Evolutionary conservation across 2,797 vertebrate genomes (phyloP).

Genomic region (Pseudotriccus pelzelni): DNA sequence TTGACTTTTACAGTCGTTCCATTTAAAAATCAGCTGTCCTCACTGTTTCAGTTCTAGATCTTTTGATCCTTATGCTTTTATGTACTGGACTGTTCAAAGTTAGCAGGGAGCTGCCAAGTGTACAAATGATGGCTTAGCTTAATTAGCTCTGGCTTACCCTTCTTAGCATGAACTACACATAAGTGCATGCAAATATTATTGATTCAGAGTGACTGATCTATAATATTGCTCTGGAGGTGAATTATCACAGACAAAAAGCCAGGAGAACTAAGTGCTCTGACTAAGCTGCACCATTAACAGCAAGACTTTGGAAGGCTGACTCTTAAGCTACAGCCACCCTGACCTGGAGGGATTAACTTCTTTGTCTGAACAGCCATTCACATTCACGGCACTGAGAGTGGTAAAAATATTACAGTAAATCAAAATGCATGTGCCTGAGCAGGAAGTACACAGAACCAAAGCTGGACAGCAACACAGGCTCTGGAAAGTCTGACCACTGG

Average conservation of each 20-base stretch:
- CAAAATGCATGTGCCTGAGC: background rate
- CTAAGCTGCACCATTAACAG: constrained; percentile 13
- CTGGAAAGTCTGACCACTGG: background rate
- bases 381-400: background rate
- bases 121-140: constrained; percentile 51
- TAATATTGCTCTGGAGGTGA: constrained; percentile 40
- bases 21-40: constrained; percentile 46
- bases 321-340: background rate
- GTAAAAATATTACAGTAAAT: background rate
- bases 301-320: background rate
- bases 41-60: constrained; percentile 35
- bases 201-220: constrained; percentile 54
- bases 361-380: background rate
- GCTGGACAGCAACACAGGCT: background rate
- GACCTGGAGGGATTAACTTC: background rate
- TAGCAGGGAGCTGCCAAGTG: constrained; percentile 42
- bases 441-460: background rate
- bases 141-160: constrained; percentile 49
- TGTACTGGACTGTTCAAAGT: constrained; percentile 43
- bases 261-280: constrained; percentile 9
- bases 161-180: constrained; percentile 45
- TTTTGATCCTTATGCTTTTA: constrained; percentile 62
- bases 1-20: constrained; percentile 43
- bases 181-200: constrained; percentile 64
- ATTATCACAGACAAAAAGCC: constrained; percentile 37